Evolutionary conservation across 2,888 invertebrate genomes (phyloP), one percentile per base, ranked within the genome.

Genomic region (Stenolophus ochropezus): DNA sequence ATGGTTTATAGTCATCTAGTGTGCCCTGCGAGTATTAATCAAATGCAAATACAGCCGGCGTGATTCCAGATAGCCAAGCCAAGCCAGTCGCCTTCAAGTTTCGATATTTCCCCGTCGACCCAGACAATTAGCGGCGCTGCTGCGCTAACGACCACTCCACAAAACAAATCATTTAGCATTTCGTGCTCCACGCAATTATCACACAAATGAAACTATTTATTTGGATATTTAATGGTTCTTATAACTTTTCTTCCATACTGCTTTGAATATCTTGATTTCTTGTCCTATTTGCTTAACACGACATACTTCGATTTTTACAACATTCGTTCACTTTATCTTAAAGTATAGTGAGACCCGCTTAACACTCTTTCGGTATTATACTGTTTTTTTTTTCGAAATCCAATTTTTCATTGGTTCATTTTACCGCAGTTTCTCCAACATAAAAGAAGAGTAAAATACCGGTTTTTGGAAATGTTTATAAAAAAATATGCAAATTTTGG

Each of bases 21-120:
- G 86, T 87, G 86, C 84, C 82, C 85, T 84, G 83, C 83, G 83
- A 82, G 85, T 85, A 87, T 87, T 87, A 87, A 87, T 87, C 87
- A 87, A 86, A 87, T 87, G 87, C 86, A 87, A 87, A 87, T 87
- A 84, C 83, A 84, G 76, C 61, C 65, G n/a, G n/a, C 23, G 20
- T 61, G 78, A 78, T 78, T 78, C 47, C 42, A 65, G 78, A 49
- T 65, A 69, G 25, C 14, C 20, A 23, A 27, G 56, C 53, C 25
- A 56, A 6, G 6, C 23, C 21, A 49, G 47, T 49, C 25, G 78
- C 14, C 56, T 76, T 76, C 18, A 78, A 78, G 49, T 78, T 78
- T 78, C 78, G 51, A 78, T 78, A 78, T 65, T 77, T 77, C 16
- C 56, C 27, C 53, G 33, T 56, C 33, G 18, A 27, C 20, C 53